phyloP scores from a whole-genome alignment of 2,113 vertebrate species.

The Galbula dea region DNA sequence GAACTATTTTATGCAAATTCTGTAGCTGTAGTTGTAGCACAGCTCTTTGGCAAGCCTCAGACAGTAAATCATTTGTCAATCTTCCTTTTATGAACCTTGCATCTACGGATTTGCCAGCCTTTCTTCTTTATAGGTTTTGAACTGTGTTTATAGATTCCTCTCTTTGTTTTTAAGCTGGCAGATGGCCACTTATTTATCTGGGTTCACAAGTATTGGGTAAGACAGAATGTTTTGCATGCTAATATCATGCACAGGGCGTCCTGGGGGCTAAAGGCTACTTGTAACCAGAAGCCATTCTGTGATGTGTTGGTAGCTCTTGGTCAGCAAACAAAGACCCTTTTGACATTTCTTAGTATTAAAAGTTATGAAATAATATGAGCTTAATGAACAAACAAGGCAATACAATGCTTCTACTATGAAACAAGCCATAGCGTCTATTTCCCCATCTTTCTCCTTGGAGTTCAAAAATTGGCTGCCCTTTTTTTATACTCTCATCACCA shows the following conservation, averaged over 20 bases:
- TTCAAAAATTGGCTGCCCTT: neutral
- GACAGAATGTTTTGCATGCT: neutral
- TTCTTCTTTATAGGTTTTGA: slow-evolving; percentile 23
- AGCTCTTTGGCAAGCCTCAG: neutral
- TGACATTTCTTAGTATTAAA: neutral
- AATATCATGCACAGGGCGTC: neutral
- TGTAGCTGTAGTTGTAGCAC: neutral
- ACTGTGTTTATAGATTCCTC: neutral
- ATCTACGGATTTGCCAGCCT: neutral
- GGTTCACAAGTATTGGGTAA: neutral
- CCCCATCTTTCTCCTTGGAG: neutral
- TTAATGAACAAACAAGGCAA: neutral
- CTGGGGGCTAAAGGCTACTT: neutral
- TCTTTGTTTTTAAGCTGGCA: slow-evolving; percentile 18
- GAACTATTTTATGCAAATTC: neutral
- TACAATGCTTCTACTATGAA: neutral
- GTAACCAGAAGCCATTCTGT: neutral
- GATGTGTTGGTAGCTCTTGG: neutral
- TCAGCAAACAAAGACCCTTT: slow-evolving; percentile 30
- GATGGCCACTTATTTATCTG: slow-evolving; percentile 34
- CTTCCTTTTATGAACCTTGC: neutral
- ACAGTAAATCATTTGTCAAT: slow-evolving; percentile 15
- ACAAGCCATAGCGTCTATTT: neutral
- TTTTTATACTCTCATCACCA: neutral
- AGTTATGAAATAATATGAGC: slow-evolving; percentile 1